Conservation (phyloP, 2,797 vertebrate species). For the Sorex maritimensis region DNA sequence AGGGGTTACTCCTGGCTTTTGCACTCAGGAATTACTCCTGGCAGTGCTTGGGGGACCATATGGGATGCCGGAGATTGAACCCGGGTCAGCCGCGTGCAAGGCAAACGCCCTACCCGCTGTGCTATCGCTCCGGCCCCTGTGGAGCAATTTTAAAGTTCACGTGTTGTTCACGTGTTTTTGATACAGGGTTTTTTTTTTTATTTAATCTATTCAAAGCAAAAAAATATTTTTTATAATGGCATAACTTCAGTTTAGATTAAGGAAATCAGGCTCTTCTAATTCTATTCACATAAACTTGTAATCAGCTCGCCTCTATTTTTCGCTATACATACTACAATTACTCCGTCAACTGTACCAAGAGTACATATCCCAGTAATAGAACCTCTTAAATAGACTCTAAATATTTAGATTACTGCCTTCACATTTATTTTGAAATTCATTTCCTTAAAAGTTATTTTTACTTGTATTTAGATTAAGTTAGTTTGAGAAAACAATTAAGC, state of each 20-base stretch:
- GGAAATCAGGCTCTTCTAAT: conserved; percentile 72
- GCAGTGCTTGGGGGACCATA: no score
- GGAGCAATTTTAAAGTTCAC: conserved; percentile 46
- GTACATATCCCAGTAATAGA: conserved; percentile 51
- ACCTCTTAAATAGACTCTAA: conserved; percentile 62
- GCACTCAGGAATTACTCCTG: no score
- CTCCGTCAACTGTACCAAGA: conserved; percentile 58
- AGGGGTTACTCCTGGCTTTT: no score
- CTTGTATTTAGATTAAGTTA: conserved; percentile 66
- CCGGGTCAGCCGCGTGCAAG: no score
- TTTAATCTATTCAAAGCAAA: conserved; percentile 54
- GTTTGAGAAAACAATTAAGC: conserved; percentile 64
- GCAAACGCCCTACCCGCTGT: no score
- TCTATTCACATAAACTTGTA: conserved; percentile 65
- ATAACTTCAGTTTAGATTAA: conserved; percentile 57
- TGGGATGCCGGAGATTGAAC: no score
- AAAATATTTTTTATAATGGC: conserved; percentile 51
- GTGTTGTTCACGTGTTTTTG: not conserved
- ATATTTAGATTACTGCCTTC: conserved; percentile 79
- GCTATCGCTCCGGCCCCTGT: no score
- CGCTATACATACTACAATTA: conserved; percentile 69
- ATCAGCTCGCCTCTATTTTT: conserved; percentile 61
- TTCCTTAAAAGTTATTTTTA: conserved; percentile 77
- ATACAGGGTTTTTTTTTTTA: conserved; percentile 21
- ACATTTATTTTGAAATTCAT: conserved; percentile 66